phyloP scores from a whole-genome alignment of 2,113 vertebrate genomes.

The Coptodon rendalli region DNA sequence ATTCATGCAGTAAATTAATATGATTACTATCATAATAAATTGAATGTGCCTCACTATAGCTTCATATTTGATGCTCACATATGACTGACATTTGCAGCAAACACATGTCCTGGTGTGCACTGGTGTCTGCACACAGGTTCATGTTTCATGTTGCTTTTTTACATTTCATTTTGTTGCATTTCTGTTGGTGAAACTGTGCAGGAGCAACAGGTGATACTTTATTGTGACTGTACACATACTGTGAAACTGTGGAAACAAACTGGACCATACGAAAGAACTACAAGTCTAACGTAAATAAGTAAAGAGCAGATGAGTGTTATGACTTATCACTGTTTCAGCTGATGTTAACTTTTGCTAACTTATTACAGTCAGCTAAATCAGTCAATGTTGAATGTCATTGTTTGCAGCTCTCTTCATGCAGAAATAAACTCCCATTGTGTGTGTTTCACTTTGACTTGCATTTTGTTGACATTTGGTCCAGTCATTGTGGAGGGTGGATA shows the following conservation, averaged over 20 bases:
- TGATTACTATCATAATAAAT: background rate
- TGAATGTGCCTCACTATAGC: background rate
- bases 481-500: background rate
- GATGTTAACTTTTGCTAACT: background rate
- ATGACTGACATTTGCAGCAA: background rate
- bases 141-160: background rate
- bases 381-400: rapidly evolving
- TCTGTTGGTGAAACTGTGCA: background rate
- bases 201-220: background rate
- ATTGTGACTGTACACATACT: background rate
- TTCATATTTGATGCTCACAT: background rate
- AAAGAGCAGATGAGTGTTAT: rapidly evolving
- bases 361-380: background rate
- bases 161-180: background rate
- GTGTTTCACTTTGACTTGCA: background rate
- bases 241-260: background rate
- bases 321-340: background rate
- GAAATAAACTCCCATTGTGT: background rate
- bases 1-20: background rate
- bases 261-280: background rate
- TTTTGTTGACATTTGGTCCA: background rate
- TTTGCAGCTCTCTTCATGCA: background rate
- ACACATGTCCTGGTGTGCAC: background rate
- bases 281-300: rapidly evolving
- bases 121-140: background rate